Percentiles rank a stretch among this genome's conserved stretches.
Conservation (phyloP, 2,113 vertebrate species). For the Gavialis gangeticus region DNA sequence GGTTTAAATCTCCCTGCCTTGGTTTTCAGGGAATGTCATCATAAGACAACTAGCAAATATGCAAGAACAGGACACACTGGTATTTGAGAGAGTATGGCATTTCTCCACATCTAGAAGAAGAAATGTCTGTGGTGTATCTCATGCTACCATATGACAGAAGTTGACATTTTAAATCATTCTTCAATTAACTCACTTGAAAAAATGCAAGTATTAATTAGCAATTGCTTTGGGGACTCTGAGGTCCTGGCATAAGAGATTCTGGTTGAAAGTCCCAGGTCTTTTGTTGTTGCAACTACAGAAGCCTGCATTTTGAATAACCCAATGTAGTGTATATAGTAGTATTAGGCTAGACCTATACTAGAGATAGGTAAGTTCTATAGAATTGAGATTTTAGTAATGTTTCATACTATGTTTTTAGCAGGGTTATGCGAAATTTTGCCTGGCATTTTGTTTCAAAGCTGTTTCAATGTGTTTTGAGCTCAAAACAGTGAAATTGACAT, state of each 20-base stretch:
- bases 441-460: too few relatives aligned
- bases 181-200: not conserved
- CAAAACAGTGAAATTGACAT: too few relatives aligned
- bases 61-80: accelerated
- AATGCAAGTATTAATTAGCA: not conserved
- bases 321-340: too few relatives aligned
- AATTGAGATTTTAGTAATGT: too few relatives aligned
- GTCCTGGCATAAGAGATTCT: not conserved
- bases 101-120: not conserved
- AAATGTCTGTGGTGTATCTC: not conserved
- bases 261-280: not conserved
- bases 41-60: not conserved
- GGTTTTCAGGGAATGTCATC: not conserved
- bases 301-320: too few relatives aligned
- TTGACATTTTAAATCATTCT: not conserved
- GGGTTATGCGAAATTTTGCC: too few relatives aligned
- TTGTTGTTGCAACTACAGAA: not conserved
- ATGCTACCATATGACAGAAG: not conserved
- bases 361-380: too few relatives aligned
- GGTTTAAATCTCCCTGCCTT: too few relatives aligned
- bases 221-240: not conserved
- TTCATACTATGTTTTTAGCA: not conserved
- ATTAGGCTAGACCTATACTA: too few relatives aligned
- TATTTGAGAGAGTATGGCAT: not conserved
- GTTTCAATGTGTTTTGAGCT: too few relatives aligned